Conservation (phyloP, 1,140 invertebrate species). For the Apis laboriosa region DNA sequence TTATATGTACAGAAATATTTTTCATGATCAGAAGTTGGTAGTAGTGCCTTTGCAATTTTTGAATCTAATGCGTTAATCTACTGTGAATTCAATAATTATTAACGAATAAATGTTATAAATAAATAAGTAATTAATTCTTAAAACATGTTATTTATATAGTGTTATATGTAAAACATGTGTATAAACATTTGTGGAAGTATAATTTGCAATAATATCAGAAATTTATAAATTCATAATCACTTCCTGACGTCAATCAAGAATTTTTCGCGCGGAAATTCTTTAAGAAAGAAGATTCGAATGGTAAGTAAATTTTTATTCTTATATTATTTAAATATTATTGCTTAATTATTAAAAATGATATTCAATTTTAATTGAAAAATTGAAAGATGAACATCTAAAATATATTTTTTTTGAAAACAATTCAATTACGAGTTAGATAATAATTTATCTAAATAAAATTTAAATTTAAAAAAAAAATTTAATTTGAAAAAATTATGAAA, state of each 20-base stretch:
- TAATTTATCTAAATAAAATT: too few relatives aligned
- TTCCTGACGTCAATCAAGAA: neutral
- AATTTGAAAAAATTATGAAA: too few relatives aligned
- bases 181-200: neutral
- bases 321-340: neutral
- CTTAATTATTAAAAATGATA: too few relatives aligned
- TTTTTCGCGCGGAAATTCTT: too few relatives aligned
- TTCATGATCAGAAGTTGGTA: neutral
- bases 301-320: neutral
- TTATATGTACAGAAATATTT: neutral
- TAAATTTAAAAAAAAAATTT: too few relatives aligned
- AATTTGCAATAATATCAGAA: neutral
- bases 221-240: neutral
- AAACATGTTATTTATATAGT: neutral
- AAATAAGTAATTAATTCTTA: neutral
- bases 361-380: too few relatives aligned
- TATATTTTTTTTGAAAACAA: too few relatives aligned
- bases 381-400: too few relatives aligned
- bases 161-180: neutral
- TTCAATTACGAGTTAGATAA: too few relatives aligned
- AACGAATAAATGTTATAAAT: neutral
- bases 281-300: too few relatives aligned
- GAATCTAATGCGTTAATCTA: neutral
- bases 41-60: neutral
- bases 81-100: neutral